Evolutionary conservation across 2,888 invertebrate genomes (phyloP).

Genomic region (Lasioglossum villosulum): DNA sequence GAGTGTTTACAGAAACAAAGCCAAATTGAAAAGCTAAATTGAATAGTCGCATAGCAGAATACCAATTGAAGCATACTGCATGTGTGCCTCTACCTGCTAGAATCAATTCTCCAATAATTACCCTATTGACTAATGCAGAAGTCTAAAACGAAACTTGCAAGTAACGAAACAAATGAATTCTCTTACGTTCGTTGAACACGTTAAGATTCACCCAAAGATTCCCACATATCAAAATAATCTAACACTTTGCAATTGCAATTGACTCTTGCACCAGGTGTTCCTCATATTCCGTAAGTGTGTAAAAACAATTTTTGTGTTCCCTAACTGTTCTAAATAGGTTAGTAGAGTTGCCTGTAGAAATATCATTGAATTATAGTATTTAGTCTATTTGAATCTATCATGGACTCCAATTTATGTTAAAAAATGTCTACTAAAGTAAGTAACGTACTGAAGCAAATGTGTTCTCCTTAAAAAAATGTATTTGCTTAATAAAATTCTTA

Average conservation of each 20-base stretch:
- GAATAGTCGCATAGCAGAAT: not conserved
- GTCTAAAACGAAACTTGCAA: not conserved
- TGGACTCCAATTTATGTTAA: not conserved
- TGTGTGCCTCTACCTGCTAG: not conserved
- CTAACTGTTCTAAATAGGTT: too few relatives aligned
- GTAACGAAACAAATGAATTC: not conserved
- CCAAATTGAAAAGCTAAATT: not conserved
- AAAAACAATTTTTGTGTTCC: too few relatives aligned
- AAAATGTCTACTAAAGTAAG: not conserved
- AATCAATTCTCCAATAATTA: constrained; percentile 2
- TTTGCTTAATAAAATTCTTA: not conserved
- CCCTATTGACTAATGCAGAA: not conserved
- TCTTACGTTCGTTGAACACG: not conserved
- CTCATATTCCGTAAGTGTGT: too few relatives aligned
- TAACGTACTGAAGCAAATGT: not conserved
- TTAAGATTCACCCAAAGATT: too few relatives aligned
- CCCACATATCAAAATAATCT: too few relatives aligned
- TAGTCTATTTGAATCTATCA: too few relatives aligned
- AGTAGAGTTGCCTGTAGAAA: not conserved
- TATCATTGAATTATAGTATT: not conserved
- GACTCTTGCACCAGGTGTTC: too few relatives aligned
- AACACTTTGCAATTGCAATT: too few relatives aligned
- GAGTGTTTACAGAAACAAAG: not conserved
- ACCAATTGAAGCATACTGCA: not conserved
- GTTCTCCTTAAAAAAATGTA: not conserved